Evolutionary conservation across 2,888 invertebrate genomes (phyloP).

Genomic region (Chrysina gloriosa): DNA sequence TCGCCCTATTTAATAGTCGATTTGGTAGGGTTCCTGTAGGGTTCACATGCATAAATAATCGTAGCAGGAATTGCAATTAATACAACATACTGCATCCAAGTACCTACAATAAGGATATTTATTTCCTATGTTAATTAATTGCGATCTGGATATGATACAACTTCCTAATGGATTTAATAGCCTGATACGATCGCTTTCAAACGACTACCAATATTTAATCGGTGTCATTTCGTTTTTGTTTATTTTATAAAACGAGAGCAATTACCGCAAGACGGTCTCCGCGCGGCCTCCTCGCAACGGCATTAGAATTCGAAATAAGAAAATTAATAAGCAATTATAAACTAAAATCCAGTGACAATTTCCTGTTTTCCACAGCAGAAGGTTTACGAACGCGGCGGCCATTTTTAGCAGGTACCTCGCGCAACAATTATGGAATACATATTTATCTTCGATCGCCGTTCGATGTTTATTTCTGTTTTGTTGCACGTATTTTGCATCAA

Average conservation of each 20-base stretch:
- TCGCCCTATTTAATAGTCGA: too few relatives aligned
- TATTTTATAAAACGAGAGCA: neutral
- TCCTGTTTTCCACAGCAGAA: slow-evolving; percentile 17
- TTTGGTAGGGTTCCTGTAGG: too few relatives aligned
- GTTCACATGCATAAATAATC: too few relatives aligned
- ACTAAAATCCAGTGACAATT: slow-evolving; percentile 16
- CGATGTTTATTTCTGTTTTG: neutral
- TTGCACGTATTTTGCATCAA: slow-evolving; percentile 10
- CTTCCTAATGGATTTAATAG: slow-evolving; percentile 6
- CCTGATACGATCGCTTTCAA: slow-evolving; percentile 1
- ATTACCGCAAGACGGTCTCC: neutral
- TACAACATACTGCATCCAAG: neutral
- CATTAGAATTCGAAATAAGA: slow-evolving; percentile 33
- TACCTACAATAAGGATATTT: slow-evolving; percentile 5
- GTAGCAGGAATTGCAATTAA: neutral
- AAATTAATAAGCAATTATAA: slow-evolving; percentile 33
- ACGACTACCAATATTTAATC: slow-evolving; percentile 11
- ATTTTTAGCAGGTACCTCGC: neutral
- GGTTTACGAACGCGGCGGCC: neutral
- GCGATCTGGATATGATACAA: neutral
- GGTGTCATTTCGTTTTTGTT: slow-evolving; percentile 1
- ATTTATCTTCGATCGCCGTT: neutral
- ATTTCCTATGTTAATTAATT: slow-evolving; percentile 6
- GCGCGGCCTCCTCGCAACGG: neutral
- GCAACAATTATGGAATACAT: slow-evolving; percentile 15